Evolutionary conservation across 2,797 vertebrate genomes (phyloP), one percentile per base, ranked within the genome.

Genomic region (Acanthurus tractus): DNA sequence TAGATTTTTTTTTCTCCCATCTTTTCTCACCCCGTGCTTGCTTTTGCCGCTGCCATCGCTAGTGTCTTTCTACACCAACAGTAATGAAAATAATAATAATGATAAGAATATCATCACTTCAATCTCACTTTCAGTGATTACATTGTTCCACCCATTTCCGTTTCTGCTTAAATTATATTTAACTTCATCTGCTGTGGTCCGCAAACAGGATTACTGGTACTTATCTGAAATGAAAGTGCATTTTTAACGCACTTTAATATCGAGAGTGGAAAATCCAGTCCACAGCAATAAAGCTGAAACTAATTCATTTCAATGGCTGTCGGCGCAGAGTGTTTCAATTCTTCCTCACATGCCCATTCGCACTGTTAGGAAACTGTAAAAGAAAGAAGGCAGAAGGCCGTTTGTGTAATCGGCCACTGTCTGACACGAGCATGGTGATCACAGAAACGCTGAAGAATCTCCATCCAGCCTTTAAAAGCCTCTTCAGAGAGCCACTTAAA

Each of bases 191-290:
- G 93, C 86, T 77, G 86, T 83, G 91, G 91, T 89, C 91, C 22
- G 81, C 94, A 95, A 95, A 95, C 95, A 95, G 95, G 95, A 95
- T 96, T 95, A 95, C 90, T 89, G 90, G 91, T 94, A 94, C 94
- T 95, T 96, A 95, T 94, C 94, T 94, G 87, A 95, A 95, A 96
- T 95, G 95, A 95, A 96, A 96, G 93, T 95, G 94, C 92, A 91
- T 95, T 96, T 95, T 94, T 94, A 94, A 95, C 87, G 68, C 92
- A 91, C 90, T 95, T 95, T 95, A 95, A 95, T 95, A 95, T 93
- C 89, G 78, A 89, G 92, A 95, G 94, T 95, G 94, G 93, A 95
- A 95, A 95, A 96, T 94, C 87, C 90, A 92, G 93, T 94, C 93
- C 88, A 55, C 86, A 76, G 93, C 93, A 94, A 96, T 95, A 95